Evolutionary conservation across 1,140 invertebrate genomes (phyloP).

Genomic region (Drosophila persimilis): DNA sequence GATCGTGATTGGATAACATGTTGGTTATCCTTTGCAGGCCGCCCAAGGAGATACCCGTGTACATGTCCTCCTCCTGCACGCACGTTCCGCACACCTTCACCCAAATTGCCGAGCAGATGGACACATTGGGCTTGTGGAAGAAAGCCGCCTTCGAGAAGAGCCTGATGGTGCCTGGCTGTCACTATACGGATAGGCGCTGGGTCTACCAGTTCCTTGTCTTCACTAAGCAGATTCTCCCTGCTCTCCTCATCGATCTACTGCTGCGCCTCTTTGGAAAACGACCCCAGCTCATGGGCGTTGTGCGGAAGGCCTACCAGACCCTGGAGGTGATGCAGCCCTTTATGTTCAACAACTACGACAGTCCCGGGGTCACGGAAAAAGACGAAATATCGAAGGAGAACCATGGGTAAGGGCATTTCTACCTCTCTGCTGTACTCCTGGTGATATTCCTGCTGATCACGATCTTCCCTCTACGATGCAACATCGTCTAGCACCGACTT

Average conservation of each 20-base stretch:
- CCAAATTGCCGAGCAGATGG: conserved; percentile 52
- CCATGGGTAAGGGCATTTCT: conserved; percentile 14
- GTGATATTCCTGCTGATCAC: not conserved
- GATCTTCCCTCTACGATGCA: not conserved
- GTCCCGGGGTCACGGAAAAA: conserved; percentile 48
- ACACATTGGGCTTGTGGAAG: conserved; percentile 39
- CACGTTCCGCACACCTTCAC: conserved; percentile 51
- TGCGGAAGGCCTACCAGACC: conserved; percentile 60
- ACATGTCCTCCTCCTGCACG: conserved; percentile 48
- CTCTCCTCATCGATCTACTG: conserved; percentile 50
- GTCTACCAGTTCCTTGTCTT: conserved; percentile 63
- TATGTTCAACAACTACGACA: conserved; percentile 71
- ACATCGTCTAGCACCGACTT: conserved; percentile 46
- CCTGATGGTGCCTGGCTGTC: conserved; percentile 52
- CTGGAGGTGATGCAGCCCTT: conserved; percentile 76
- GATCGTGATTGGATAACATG: too few species aligned
- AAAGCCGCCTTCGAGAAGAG: conserved; percentile 55
- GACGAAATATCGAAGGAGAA: conserved; percentile 11
- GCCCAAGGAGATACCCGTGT: conserved; percentile 54
- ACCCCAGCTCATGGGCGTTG: conserved; percentile 55
- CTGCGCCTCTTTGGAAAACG: conserved; percentile 39
- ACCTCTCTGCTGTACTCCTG: not conserved
- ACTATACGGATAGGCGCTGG: conserved; percentile 56
- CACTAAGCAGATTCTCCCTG: conserved; percentile 63
- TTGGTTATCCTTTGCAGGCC: conserved; percentile 10